phyloP scores from a whole-genome alignment of 2,113 vertebrate genomes.

The Antechinus stuartii region DNA sequence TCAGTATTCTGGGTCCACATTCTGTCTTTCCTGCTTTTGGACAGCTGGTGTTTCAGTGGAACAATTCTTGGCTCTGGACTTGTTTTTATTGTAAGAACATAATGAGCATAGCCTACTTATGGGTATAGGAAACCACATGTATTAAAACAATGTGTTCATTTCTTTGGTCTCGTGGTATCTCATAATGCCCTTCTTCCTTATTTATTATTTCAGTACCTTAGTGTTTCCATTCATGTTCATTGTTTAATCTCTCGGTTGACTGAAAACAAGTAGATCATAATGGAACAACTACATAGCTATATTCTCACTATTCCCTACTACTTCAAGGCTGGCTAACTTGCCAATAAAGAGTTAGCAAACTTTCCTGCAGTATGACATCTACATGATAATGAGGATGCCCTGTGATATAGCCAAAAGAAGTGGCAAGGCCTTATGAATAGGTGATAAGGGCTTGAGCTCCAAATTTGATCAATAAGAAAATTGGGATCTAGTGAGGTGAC shows the following conservation, averaged over 20 bases:
- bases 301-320: neutral
- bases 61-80: neutral
- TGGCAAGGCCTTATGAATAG: neutral
- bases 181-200: neutral
- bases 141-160: neutral
- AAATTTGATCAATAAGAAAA: neutral
- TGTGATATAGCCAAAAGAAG: neutral
- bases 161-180: neutral
- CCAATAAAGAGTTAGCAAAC: neutral
- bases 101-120: neutral
- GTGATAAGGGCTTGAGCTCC: neutral
- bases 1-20: neutral
- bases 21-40: constrained; percentile 12
- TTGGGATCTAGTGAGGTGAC: neutral
- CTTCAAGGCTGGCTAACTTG: neutral
- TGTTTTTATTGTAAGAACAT: neutral
- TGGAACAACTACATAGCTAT: neutral
- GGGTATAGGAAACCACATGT: neutral
- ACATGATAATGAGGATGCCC: neutral
- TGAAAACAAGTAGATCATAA: constrained; percentile 4
- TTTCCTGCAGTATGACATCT: neutral
- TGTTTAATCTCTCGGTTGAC: neutral
- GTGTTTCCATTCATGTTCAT: neutral
- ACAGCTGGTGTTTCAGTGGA: neutral
- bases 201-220: constrained; percentile 3